Conservation (phyloP, 2,888 invertebrate genomes). For the Heliconius ismenius region DNA sequence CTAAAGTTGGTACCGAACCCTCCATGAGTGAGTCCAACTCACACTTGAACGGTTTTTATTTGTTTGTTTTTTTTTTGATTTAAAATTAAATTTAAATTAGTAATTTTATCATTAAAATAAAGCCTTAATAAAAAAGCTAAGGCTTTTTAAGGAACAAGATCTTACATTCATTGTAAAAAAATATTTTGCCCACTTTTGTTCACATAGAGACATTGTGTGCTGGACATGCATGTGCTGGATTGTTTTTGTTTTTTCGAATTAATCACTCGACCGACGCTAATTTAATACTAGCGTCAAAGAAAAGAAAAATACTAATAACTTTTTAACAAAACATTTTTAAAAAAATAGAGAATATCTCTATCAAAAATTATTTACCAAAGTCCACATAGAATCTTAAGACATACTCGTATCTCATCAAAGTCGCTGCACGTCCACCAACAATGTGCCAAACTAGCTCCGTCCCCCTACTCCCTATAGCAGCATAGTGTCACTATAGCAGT, state of each 20-base stretch:
- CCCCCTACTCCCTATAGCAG: too few species aligned
- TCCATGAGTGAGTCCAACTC: too few species aligned
- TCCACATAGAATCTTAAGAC: neutral
- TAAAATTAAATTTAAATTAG: neutral
- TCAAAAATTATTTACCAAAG: neutral
- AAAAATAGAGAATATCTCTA: neutral
- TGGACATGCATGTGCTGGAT: too few species aligned
- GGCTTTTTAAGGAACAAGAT: neutral
- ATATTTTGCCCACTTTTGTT: neutral
- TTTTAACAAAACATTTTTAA: neutral
- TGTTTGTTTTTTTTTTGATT: neutral
- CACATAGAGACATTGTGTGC: neutral
- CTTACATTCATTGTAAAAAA: neutral
- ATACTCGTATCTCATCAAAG: neutral
- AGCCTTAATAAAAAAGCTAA: too few species aligned
- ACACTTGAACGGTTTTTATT: neutral
- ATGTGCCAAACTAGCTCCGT: constrained; percentile 19
- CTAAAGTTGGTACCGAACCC: too few species aligned
- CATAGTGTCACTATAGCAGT: too few species aligned
- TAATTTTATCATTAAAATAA: neutral
- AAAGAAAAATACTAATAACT: too few species aligned
- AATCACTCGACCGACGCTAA: too few species aligned
- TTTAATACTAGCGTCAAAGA: too few species aligned
- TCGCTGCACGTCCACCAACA: constrained; percentile 3
- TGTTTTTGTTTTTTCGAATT: too few species aligned